Percentiles rank a stretch among this genome's conserved stretches.
Conservation (phyloP, 2,113 vertebrate genomes). For the Gyps fulvus region DNA sequence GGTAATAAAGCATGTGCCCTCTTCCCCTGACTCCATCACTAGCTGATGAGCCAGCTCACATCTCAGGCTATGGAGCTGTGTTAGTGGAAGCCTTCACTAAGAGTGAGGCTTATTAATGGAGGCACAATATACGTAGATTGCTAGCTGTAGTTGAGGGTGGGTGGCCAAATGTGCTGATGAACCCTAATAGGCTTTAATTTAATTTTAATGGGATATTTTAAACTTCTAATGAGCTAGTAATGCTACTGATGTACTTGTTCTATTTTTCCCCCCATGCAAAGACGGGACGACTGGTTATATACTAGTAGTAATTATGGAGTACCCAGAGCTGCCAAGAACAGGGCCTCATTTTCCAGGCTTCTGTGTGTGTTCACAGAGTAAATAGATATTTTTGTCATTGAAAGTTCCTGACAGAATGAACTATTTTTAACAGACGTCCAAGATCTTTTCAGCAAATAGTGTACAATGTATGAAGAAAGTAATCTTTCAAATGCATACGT, state of each 20-base stretch:
- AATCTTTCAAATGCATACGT: background rate
- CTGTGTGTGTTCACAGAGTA: background rate
- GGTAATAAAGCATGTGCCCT: background rate
- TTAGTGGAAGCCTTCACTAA: background rate
- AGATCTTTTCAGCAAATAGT: background rate
- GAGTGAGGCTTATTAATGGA: background rate
- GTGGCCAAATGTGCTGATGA: background rate
- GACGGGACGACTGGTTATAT: background rate
- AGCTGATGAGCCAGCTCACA: background rate
- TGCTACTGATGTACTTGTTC: background rate
- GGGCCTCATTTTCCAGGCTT: background rate
- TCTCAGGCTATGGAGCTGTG: background rate
- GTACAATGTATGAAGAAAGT: background rate
- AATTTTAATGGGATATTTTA: background rate
- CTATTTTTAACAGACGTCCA: background rate
- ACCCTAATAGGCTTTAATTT: background rate
- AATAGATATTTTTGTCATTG: background rate
- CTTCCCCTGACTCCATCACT: background rate
- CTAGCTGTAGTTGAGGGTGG: background rate
- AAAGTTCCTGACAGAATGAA: background rate
- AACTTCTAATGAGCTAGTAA: background rate
- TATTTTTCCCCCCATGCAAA: background rate
- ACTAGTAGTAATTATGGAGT: background rate
- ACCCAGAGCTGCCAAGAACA: background rate
- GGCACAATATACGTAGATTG: accelerated